Base-by-base conservation (phyloP, 92 coral and sea anemone species). In the Palythoa grandis region DNA sequence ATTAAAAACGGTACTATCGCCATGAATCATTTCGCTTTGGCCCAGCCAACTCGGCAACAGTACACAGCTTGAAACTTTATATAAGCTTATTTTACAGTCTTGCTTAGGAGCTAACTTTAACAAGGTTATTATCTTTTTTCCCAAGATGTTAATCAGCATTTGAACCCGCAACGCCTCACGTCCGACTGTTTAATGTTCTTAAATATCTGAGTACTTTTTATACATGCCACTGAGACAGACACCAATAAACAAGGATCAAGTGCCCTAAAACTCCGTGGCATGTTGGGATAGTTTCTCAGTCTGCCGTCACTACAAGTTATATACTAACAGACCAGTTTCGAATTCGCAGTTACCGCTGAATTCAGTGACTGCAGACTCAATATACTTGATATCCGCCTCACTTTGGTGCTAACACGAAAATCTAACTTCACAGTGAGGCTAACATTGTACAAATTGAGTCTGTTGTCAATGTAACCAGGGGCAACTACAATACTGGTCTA, bases 101-200 rank as follows among this genome's bases (percentile, higher is more conserved):
- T 12, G 65, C 20, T 15, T 22, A 22, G 72, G 38, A 67, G 37
- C 12, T 3, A 11, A 22, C 40, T 52, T 53, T 52, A 22, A 4
- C 9, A 11, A 5, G 12, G 17, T 20, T 11, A 48, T 1, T 22
- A 13, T 22, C n/a, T 19, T 76, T 23, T 43, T 14, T 15, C 35
- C 47, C 15, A 22, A 76, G 47, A 17, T 25, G 12, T 29, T 15
- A 15, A 54, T 25, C 23, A 76, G 58, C 82, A 29, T 54, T 76
- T 76, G 82, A 56, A 54, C 52, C 82, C 17, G 82, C 82, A 56
- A 76, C 61, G 82, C 82, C 53, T 52, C 3, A 19, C 23, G 22
- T 76, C 82, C 29, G 19, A 22, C 38, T 61, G 38, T 65, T 66
- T 65, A 67, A 80, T 66, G 9, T 80, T 65, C 56, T 65, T 80